phyloP scores from a whole-genome alignment of 2,888 invertebrate genomes.

The Enchytraeus crypticus region DNA sequence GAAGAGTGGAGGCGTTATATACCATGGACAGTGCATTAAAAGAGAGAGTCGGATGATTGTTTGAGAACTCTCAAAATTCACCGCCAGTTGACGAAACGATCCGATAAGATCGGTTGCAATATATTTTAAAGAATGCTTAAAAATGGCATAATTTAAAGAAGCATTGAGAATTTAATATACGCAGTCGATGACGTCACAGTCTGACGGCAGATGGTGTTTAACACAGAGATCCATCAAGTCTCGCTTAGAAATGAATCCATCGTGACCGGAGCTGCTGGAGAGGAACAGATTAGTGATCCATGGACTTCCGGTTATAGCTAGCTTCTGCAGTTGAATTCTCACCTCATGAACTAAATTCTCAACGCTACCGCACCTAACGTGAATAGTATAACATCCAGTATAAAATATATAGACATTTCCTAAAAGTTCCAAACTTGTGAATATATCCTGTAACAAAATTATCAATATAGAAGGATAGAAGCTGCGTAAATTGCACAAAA shows the following conservation, averaged over 20 bases:
- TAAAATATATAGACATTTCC: too few species aligned
- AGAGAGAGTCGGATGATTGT: too few species aligned
- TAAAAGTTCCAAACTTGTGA: too few species aligned
- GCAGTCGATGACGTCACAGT: conserved; percentile 44
- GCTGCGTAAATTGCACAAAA: too few species aligned
- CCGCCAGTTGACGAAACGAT: conserved; percentile 28
- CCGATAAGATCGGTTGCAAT: conserved; percentile 44
- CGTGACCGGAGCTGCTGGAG: conserved; percentile 41
- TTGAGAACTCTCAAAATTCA: too few species aligned
- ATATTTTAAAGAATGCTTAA: conserved; percentile 44
- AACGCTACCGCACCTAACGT: conserved; percentile 38
- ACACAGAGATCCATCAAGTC: conserved; percentile 44
- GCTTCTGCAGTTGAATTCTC: conserved; percentile 45
- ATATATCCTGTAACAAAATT: too few species aligned
- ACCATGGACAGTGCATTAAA: too few species aligned
- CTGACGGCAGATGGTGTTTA: conserved; percentile 44
- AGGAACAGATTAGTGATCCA: conserved; percentile 47
- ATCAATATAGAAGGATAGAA: too few species aligned
- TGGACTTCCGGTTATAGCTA: conserved; percentile 45
- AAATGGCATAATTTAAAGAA: too few species aligned
- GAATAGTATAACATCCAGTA: neutral
- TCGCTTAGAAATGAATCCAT: conserved; percentile 41
- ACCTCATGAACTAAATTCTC: conserved; percentile 41
- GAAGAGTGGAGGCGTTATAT: too few species aligned
- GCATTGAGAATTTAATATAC: conserved; percentile 40